Evolutionary conservation across 2,888 invertebrate genomes (phyloP), one percentile per base, ranked within the genome.

Genomic region (Lochmaea crataegi): DNA sequence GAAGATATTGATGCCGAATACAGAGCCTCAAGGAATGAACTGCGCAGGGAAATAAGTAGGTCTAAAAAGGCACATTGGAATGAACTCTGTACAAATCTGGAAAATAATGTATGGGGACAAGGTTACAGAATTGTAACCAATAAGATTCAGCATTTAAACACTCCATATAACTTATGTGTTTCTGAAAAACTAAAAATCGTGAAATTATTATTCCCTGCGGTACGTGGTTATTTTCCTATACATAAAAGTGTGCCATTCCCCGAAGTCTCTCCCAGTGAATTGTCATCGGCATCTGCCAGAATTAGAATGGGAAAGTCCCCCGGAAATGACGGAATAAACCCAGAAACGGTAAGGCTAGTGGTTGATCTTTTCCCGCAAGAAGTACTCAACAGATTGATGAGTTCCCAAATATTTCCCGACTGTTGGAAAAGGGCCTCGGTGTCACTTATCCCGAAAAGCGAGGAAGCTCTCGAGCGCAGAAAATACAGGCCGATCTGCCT

Each of bases 1-100:
- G 18, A 16, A 16, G 53, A 53, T 18, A 57, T 26, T 57, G 56
- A 56, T 2, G 18, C 56, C 2, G 56, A 56, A 56, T 56, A 56
- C 5, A 56, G 18, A 56, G 56, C 56, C 1, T 11, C 18, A 56
- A 56, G 56, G 56, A 56, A 7, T 11, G 5, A 56, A 56, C 56
- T 56, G 16, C 48, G 41, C 18, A 63, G 38, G 6, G 60, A 68
- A 32, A 68, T 61, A n/a, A 48, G 16, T 12, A 68, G 51, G 38
- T 45, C 68, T 6, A 60, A 68, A 61, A 48, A 63, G 38, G 63
- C 60, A 1, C n/a, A 68, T 14, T 68, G 68, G 68, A 61, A 22
- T n/a, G 48, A 32, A 32, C 32, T 68, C 10, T 68, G 68, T 18
- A 51, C 60, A 16, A 51, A 18, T 11, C 53, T 68, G 32, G 38